Evolutionary conservation across 1,140 invertebrate genomes (phyloP), one percentile per base, ranked within the genome.

Genomic region (Leptinotarsa texana): DNA sequence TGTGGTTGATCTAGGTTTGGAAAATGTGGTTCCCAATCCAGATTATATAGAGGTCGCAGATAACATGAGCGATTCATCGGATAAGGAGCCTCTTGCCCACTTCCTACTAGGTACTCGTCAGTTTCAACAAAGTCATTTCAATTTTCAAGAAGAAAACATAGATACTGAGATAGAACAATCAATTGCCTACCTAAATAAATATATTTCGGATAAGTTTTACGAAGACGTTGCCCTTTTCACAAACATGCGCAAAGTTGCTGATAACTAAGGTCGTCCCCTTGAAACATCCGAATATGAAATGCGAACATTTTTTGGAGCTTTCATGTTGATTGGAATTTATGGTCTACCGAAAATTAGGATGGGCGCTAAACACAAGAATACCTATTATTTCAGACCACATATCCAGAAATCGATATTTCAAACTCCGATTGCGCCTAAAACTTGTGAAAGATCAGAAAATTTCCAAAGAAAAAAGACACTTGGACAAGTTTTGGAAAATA

Each of bases 71-170:
- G 57, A 72, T 63, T 72, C 57, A 51, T 72, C 70, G 51, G 61
- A 72, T 72, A 61, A 72, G 24, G 70, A 27, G 70, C 70, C 49
- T 72, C 61, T 63, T 72, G 70, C 57, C 27, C 51, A 72, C 70
- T 72, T 33, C 57, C 21, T 72, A 63, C 49, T 27, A 61, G 49
- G 70, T 73, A 71, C 62, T 66, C 18, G 4, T 66, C 63, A 73
- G 33, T 65, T 73, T 51, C 13, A 73, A 66, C 65, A 49, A 66
- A 51, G 49, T 51, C 49, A 51, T 13, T 51, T 5, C 49, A 51
- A 51, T 51, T 51, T 51, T 51, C 49, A 51, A 51, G 49, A 51
- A 51, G 49, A 51, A 51, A 3, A 51, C 49, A 51, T 5, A 3
- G 49, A 51, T 4, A 51, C 49, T 51, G 49, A 51, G 49, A 5